A percentile compares a stretch with the other conserved stretches of the same genome.
These are phyloP conservation scores for Echinometra lucunter DNA, from an alignment of 53 echinoderm and acorn worm genomes.

Conservation along the genomic window DNA sequence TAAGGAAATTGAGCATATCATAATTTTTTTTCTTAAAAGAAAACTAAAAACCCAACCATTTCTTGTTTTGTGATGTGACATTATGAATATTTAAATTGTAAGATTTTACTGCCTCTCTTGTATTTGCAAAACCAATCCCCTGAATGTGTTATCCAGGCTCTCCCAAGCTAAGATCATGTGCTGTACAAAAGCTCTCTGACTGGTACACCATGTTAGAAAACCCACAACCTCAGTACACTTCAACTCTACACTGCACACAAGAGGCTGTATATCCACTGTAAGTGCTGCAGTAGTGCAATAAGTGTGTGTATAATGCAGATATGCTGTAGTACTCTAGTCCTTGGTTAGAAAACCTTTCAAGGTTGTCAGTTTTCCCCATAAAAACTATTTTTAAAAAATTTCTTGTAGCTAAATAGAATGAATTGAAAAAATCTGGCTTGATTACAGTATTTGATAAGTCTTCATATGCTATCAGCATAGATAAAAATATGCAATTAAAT, in stretches of 20 bases:
- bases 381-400: too few species aligned
- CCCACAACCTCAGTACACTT: slow-evolving; percentile 89
- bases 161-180: slow-evolving; percentile 76
- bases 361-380: too few species aligned
- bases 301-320: too few species aligned
- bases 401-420: not conserved
- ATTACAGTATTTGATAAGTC: too few species aligned
- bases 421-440: not conserved
- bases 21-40: too few species aligned
- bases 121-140: not conserved
- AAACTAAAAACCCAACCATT: too few species aligned
- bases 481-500: not conserved
- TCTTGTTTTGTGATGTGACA: too few species aligned
- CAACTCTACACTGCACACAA: slow-evolving; percentile 95
- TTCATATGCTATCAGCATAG: not conserved
- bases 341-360: too few species aligned
- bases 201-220: slow-evolving; percentile 99
- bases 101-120: not conserved
- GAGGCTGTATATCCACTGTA: slow-evolving; percentile 98
- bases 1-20: too few species aligned
- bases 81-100: not conserved
- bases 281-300: slow-evolving; percentile 37
- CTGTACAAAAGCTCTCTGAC: slow-evolving; percentile 80
- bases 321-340: too few species aligned
- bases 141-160: slow-evolving; percentile 61